Evolutionary conservation across 64 coral and sea anemone species (phyloP), one percentile per base, ranked within the genome.

Genomic region (Dendronephthya gigantea): DNA sequence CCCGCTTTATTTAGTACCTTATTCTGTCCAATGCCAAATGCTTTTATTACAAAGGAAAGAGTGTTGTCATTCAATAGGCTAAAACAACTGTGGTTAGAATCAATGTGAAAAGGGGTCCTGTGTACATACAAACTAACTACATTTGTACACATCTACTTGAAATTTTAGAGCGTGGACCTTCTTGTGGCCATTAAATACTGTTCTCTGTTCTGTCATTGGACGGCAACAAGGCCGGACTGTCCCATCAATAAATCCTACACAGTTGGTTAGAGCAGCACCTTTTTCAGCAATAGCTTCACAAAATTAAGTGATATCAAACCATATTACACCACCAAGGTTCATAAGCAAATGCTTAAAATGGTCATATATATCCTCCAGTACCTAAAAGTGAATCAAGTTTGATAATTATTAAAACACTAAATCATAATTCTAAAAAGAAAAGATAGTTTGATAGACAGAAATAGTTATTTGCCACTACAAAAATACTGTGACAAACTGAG

Each of bases 171-270:
- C 66, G 23, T 70, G 66, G 66, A 70, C 66, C 66, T n/a, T 70
- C 66, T 70, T 70, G 66, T 31, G 66, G 23, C 66, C 66, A 70
- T 70, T 70, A 70, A 70, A 70, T 70, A 70, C 66, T 70, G 66
- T 9, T 70, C 66, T 70, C 29, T 70, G 66, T 70, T n/a, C 66
- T 70, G 19, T 70, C 66, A 9, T 70, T 70, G 66, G 66, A n/a
- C 69, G n/a, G 69, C 69, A 76, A 76, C 69, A 76, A 31, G 69
- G 69, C 69, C 69, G 69, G 69, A 76, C 69, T 5, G 69, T 76
- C 69, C 69, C 69, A 76, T 76, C 69, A 31, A 76, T 76, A 76
- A 76, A 31, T 76, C 69, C 69, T 76, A 76, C 31, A 76, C 69
- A 76, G n/a, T 76, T 76, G 4, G 4, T 3, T 4, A 76, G 69